Evolutionary conservation across 2,797 vertebrate species (phyloP), one percentile per base, ranked within the genome.

Genomic region (Pseudochaenichthys georgianus): DNA sequence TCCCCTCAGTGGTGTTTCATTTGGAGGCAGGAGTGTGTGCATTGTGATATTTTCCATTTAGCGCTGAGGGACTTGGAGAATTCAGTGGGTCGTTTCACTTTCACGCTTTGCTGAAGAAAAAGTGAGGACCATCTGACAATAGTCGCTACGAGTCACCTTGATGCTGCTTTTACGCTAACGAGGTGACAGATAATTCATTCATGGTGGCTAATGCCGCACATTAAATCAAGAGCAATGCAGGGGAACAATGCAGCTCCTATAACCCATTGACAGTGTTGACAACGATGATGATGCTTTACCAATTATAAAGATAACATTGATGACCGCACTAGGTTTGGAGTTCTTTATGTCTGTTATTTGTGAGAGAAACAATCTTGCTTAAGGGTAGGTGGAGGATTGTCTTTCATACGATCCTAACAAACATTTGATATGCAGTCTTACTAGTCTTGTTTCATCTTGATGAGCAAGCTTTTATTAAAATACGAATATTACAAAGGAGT

Each of bases 21-120:
- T 82, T 78, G 52, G 68, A 77, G 66, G 55, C 65, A 63, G 66
- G 55, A 68, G 64, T 60, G 58, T 74, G 70, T 71, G 70, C 61
- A 67, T 79, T 58, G 57, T 77, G 58, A 86, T 75, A 61, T 89
- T 90, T 90, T 81, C 82, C 77, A 87, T 88, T 85, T 81, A 88
- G 84, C 23, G 58, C 70, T 65, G 69, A 80, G 80, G 82, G 88
- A 84, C 77, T 74, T 43, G 48, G 78, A 88, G 86, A 83, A 84
- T 87, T 84, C 75, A 70, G 59, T 53, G 70, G 82, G 82, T 88
- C 75, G 64, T 89, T 91, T 90, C 81, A 80, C 81, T 90, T 91
- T 92, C 82, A 90, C 70, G 82, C 81, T 88, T 88, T 87, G 84
- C 86, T 86, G 82, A 85, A 81, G 83, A 83, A 85, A 88, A 82